Percentiles rank a stretch among this genome's conserved stretches.
These are phyloP conservation scores for Omphaloscelis lunosa DNA, from an alignment of 2,888 invertebrate genomes.

Conservation along the genomic window DNA sequence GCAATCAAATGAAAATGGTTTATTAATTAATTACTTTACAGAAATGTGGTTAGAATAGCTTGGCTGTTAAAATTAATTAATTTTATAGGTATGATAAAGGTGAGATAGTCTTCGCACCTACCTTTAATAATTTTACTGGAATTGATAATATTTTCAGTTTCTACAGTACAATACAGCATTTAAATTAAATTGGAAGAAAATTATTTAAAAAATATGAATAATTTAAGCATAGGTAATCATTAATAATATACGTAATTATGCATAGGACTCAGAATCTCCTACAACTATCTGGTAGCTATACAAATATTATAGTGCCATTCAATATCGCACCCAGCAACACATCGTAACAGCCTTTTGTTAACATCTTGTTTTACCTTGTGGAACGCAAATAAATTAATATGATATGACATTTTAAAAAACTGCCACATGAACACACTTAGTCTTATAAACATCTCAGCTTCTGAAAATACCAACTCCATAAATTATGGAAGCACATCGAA, in stretches of 20 bases:
- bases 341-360: too few species aligned
- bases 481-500: constrained; percentile 39
- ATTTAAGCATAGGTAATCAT: not conserved
- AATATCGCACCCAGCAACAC: not conserved
- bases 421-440: too few species aligned
- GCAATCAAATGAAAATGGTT: constrained; percentile 55
- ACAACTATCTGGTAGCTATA: not conserved
- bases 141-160: not conserved
- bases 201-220: not conserved
- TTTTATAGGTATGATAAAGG: constrained; percentile 34
- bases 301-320: not conserved
- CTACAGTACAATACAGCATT: not conserved
- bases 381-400: too few species aligned
- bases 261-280: not conserved
- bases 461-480: constrained; percentile 30
- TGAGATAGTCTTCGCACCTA: not conserved
- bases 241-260: too few species aligned
- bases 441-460: not conserved
- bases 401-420: too few species aligned
- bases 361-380: too few species aligned
- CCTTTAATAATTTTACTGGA: constrained; percentile 3
- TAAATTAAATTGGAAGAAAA: not conserved
- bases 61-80: constrained; percentile 47
- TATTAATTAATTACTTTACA: constrained; percentile 58
- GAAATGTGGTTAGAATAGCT: constrained; percentile 40